A percentile compares a stretch with the other conserved stretches of the same genome.
Evolutionary conservation across 1,140 invertebrate species (phyloP).

Genomic region (Palaemon carinicauda): DNA sequence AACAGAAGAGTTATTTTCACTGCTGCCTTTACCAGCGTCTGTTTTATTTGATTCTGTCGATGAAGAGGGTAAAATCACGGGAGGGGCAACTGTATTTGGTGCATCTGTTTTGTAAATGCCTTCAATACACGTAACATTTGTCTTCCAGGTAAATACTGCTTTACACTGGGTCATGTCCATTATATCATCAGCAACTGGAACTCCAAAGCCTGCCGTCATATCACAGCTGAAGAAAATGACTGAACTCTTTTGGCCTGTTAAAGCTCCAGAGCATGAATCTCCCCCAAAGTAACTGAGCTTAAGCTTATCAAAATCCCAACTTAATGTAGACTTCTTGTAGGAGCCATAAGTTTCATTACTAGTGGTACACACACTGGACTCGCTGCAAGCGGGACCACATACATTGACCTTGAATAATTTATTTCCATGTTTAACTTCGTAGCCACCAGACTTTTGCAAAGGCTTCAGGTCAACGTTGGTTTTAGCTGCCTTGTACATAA

Average conservation of each 20-base stretch:
- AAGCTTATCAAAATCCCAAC: constrained; percentile 39
- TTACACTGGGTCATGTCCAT: constrained; percentile 26
- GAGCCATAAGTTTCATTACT: constrained; percentile 42
- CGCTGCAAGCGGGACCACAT: constrained; percentile 44
- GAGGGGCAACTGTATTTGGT: background rate
- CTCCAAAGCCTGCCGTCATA: constrained; percentile 47
- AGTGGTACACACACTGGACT: constrained; percentile 37
- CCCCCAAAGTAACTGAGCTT: constrained; percentile 48
- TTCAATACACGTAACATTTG: constrained; percentile 54
- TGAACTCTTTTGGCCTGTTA: constrained; percentile 38
- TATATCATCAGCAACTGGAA: constrained; percentile 44
- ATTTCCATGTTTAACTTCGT: constrained; percentile 23
- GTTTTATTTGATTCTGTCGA: too few species aligned
- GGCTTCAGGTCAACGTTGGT: constrained; percentile 47
- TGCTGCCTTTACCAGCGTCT: background rate
- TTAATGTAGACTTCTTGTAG: constrained; percentile 27
- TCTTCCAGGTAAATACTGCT: constrained; percentile 47
- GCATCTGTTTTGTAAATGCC: constrained; percentile 34
- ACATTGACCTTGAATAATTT: constrained; percentile 46
- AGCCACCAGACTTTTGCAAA: constrained; percentile 31
- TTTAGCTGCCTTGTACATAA: constrained; percentile 40
- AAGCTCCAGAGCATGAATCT: constrained; percentile 1
- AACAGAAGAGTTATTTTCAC: too few species aligned
- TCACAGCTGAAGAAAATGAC: constrained; percentile 51
- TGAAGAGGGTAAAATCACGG: too few species aligned